phyloP scores from a whole-genome alignment of 2,113 vertebrate genomes.

The Danio rerio region GRCz12tu NC_133182.1:65527501-65528000 shows the following conservation, averaged over 20 bases:
- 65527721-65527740: not conserved
- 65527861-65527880: not conserved
- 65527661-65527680: not conserved
- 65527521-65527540: conserved; percentile 32
- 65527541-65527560: conserved; percentile 13
- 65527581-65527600: not conserved
- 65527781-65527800: not conserved
- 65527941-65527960: not conserved
- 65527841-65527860: not conserved
- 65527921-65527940: not conserved
- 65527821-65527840: not conserved
- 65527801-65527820: not conserved
- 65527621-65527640: not conserved
- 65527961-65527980: not conserved
- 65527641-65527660: not conserved
- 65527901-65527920: conserved; percentile 13
- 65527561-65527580: not conserved
- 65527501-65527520: conserved; percentile 22
- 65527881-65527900: not conserved
- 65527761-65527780: not conserved
- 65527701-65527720: not conserved
- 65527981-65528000: not conserved
- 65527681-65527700: not conserved
- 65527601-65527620: not conserved
- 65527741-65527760: not conserved